Conservation (phyloP, 2,113 vertebrate species). For the Tenrec ecaudatus region DNA sequence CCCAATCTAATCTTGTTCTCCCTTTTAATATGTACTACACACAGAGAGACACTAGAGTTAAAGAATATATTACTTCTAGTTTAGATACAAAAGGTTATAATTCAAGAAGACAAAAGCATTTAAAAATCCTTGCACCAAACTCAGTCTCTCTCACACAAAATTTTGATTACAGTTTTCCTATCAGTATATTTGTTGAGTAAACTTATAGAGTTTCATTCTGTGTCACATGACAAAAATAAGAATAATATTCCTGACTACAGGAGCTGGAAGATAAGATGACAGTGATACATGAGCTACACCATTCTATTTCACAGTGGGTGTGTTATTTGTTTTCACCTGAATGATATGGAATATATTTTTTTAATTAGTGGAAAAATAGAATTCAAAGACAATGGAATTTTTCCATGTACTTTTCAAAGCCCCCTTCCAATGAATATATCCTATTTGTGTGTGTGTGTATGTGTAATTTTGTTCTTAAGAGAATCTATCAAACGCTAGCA, state of each 20-base stretch:
- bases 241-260: slow-evolving; percentile 16
- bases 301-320: slow-evolving; percentile 9
- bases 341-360: not conserved
- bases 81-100: not conserved
- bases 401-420: no score
- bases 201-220: not conserved
- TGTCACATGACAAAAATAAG: slow-evolving; percentile 20
- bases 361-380: no score
- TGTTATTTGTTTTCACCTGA: slow-evolving; percentile 10
- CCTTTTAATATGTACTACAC: not conserved
- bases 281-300: slow-evolving; percentile 1
- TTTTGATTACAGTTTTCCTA: slow-evolving; percentile 18
- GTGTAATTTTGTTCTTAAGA: not conserved
- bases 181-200: not conserved
- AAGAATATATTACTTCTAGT: not conserved
- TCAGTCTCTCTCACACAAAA: not conserved
- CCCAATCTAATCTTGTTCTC: not conserved
- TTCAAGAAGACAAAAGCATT: slow-evolving; percentile 41
- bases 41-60: not conserved
- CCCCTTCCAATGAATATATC: not conserved
- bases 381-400: no score
- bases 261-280: not conserved
- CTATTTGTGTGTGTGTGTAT: not conserved
- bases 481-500: not conserved
- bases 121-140: not conserved